Evolutionary conservation across 2,888 invertebrate genomes (phyloP), one percentile per base, ranked within the genome.

Genomic region (Gonocerus acuteangulatus): DNA sequence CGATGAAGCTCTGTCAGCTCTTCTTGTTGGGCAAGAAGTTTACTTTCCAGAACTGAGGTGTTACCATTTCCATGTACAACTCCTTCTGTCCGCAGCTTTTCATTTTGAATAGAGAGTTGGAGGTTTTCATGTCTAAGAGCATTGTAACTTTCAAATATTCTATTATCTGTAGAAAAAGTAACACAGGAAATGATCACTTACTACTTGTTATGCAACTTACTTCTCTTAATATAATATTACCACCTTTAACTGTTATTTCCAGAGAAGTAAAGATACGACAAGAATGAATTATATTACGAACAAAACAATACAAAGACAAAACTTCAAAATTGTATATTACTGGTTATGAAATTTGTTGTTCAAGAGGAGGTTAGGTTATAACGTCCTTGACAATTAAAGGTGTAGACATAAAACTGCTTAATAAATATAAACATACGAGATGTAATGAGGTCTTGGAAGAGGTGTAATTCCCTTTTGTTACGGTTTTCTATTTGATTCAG

Each of bases 1-100:
- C 89, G 81, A 72, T 94, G 95, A 61, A 95, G 74, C 61, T 89
- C 91, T 0, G 95, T 93, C 34, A 96, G 76, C 73, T 96, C 95
- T 75, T 95, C 95, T 72, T 95, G 94, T 71, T 94, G 87, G 13
- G 80, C 79, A 65, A 90, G 77, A 51, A 95, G 77, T 74, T 92
- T 92, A 70, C 93, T 90, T 75, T 95, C 94, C 60, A 94, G 76
- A 9, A 82, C 80, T 66, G 87, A 83, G 15, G 70, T 67, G 52
- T 68, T 68, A 34, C 66, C 65, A 52, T 68, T 68, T 58, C 68
- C 68, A 32, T 70, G 68, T 78, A 49, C 75, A 71, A 60, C 61
- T 52, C 80, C 79, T 27, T 84, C 83, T 66, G 78, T 78, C 67
- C 84, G 81, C 48, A 91, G 79, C 71, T 86, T 87, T 72, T 94